These are phyloP conservation scores for Caradrina kadenii DNA, from an alignment of 2,888 invertebrate species.

Conservation along the genomic window DNA sequence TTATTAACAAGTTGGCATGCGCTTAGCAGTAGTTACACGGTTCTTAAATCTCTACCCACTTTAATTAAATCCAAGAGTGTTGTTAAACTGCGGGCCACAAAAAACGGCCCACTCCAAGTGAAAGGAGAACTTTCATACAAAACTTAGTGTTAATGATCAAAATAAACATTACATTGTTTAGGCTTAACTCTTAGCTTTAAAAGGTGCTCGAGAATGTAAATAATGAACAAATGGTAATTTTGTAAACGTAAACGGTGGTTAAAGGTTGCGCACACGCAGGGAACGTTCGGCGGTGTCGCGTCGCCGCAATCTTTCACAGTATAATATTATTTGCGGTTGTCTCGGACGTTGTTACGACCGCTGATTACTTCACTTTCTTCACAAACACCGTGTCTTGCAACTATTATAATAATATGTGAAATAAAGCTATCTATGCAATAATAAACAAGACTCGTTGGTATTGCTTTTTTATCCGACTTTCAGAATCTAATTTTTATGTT, in stretches of 20 bases:
- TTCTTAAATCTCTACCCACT: background rate
- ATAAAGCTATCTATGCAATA: conserved; percentile 9
- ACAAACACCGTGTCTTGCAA: conserved; percentile 52
- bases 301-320: conserved; percentile 62
- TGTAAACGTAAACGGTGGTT: background rate
- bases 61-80: conserved; percentile 9
- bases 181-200: conserved; percentile 8
- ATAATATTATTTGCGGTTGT: conserved; percentile 75
- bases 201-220: conserved; percentile 17
- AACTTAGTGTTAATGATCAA: conserved; percentile 33
- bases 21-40: background rate
- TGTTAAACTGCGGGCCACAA: conserved; percentile 22
- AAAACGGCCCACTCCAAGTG: conserved; percentile 43
- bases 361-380: conserved; percentile 81
- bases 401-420: conserved; percentile 23
- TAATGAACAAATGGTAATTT: conserved; percentile 15
- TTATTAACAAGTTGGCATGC: background rate
- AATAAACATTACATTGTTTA: conserved; percentile 47
- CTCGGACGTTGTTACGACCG: conserved; percentile 69
- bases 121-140: conserved; percentile 52
- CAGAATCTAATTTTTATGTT: background rate
- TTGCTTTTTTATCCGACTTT: background rate
- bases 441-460: background rate
- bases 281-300: background rate
- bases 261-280: conserved; percentile 22